Percentiles rank a stretch among this genome's conserved stretches.
Conservation (phyloP, 2,888 invertebrate genomes). For the Crematogaster levior region DNA sequence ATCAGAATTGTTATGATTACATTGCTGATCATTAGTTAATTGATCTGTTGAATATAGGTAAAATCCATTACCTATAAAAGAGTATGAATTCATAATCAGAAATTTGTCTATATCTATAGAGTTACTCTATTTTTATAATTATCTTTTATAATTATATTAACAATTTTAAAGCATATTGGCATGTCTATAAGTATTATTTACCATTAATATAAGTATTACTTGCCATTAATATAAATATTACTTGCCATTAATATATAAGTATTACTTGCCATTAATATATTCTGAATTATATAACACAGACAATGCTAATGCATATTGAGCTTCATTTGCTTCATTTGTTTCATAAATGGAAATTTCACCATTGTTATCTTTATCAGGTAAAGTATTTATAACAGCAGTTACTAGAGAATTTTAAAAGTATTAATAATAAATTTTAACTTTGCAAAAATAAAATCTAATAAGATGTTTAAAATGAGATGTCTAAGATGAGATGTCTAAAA, state of each 20-base stretch:
- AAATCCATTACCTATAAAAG: conserved; percentile 90
- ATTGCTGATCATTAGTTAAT: conserved; percentile 86
- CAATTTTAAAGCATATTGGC: background rate
- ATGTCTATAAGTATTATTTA: background rate
- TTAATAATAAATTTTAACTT: background rate
- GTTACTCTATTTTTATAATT: background rate
- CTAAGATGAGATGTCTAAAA: too few species aligned
- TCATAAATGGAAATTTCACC: conserved; percentile 51
- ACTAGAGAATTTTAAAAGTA: conserved; percentile 54
- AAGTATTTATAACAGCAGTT: conserved; percentile 60
- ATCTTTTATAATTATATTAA: background rate
- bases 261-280: conserved; percentile 88
- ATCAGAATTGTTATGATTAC: conserved; percentile 75
- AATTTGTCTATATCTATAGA: background rate
- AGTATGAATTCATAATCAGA: conserved; percentile 55
- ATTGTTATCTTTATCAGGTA: conserved; percentile 52
- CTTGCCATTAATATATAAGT: too few species aligned
- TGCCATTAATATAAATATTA: conserved; percentile 89
- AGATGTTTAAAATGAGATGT: too few species aligned
- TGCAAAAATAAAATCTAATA: background rate
- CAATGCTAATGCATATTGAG: conserved; percentile 88
- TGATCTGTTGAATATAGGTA: conserved; percentile 90
- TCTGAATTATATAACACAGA: conserved; percentile 91
- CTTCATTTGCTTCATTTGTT: conserved; percentile 71
- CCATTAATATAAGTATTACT: conserved; percentile 81